These are phyloP conservation scores for Drosophila santomea DNA, from an alignment of 1,140 invertebrate species.

Conservation along the genomic window DNA sequence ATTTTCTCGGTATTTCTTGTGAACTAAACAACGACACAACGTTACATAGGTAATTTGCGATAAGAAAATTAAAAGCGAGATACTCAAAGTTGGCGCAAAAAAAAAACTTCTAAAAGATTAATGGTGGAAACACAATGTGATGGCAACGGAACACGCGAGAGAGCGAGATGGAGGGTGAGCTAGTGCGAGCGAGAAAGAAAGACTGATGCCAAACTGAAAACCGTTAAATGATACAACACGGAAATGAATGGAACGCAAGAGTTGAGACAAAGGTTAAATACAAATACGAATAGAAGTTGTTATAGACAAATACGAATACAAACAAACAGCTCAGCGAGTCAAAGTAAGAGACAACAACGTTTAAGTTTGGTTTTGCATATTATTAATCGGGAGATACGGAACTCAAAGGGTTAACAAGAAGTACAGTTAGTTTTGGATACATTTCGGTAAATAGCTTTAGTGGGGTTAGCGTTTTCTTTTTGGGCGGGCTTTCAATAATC, in stretches of 20 bases:
- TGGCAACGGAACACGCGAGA: constrained; percentile 22
- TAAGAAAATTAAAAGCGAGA: constrained; percentile 46
- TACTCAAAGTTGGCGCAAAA: constrained; percentile 27
- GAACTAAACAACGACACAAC: constrained; percentile 81
- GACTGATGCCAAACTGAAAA: constrained; percentile 35
- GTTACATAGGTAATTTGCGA: constrained; percentile 70
- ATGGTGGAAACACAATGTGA: constrained; percentile 8
- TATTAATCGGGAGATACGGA: constrained; percentile 36
- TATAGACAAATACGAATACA: constrained; percentile 39
- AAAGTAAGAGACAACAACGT: constrained; percentile 52
- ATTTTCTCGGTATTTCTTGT: constrained; percentile 50
- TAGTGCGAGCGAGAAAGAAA: constrained; percentile 30
- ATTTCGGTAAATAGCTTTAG: constrained; percentile 39
- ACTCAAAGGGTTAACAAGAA: constrained; percentile 37
- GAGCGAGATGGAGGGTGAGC: constrained; percentile 1
- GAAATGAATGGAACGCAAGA: constrained; percentile 47
- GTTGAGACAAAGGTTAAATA: constrained; percentile 38
- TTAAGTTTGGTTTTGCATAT: constrained; percentile 38
- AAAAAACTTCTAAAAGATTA: constrained; percentile 5
- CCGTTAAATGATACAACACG: constrained; percentile 14
- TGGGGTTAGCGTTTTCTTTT: constrained; percentile 16
- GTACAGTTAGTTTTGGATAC: constrained; percentile 41
- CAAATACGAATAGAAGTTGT: constrained; percentile 44
- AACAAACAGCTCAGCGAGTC: constrained; percentile 61
- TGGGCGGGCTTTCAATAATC: constrained; percentile 22